Percentiles rank a stretch among this genome's conserved stretches.
These are phyloP conservation scores for Manis pentadactyla DNA, from an alignment of 2,797 vertebrate species.

Conservation along the genomic window DNA sequence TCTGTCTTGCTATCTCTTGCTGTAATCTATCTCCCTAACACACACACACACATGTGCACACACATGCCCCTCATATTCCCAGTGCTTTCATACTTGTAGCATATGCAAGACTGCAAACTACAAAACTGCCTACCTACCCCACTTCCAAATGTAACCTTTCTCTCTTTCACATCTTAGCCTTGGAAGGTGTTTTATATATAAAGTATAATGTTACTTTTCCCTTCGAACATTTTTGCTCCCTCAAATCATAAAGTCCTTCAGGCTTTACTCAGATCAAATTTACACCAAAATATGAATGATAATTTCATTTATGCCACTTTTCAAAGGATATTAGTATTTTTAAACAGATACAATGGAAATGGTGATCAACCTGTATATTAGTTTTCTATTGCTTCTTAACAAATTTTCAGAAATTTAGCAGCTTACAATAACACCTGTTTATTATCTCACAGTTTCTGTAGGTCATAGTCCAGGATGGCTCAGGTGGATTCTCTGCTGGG, in stretches of 20 bases:
- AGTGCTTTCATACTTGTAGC: neutral
- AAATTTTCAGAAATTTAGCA: neutral
- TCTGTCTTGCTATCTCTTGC: neutral
- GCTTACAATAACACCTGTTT: constrained; percentile 19
- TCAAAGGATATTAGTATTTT: constrained; percentile 37
- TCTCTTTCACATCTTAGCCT: neutral
- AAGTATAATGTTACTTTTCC: neutral
- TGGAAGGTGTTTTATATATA: too few species aligned
- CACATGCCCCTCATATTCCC: neutral
- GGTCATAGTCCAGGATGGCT: neutral
- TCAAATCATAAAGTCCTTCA: neutral
- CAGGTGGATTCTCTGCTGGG: constrained; percentile 40
- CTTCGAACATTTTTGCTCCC: neutral
- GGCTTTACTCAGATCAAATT: neutral
- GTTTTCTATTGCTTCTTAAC: constrained; percentile 36
- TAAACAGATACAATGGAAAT: constrained; percentile 3
- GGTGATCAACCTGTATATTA: neutral
- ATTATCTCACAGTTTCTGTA: neutral
- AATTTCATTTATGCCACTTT: constrained; percentile 38
- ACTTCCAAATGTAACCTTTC: neutral
- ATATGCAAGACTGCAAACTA: neutral
- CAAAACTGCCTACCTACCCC: neutral
- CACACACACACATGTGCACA: neutral
- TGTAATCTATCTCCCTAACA: neutral
- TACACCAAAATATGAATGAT: constrained; percentile 10